Evolutionary conservation across 2,888 invertebrate species (phyloP), one percentile per base, ranked within the genome.

Genomic region (Silvanus unidentatus): DNA sequence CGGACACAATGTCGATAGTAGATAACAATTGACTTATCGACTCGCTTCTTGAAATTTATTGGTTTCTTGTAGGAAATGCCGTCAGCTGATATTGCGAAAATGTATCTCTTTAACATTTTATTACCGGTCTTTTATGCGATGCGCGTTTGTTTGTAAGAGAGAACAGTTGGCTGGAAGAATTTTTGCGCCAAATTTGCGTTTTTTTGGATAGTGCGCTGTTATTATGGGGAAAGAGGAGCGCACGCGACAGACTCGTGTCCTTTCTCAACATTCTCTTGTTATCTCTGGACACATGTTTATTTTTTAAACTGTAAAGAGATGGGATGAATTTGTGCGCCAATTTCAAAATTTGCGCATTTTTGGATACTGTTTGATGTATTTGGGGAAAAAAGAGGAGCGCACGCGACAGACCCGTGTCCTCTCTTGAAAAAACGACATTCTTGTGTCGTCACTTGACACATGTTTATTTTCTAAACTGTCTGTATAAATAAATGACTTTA

Each of bases 1-100:
- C 48, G 45, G 44, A 42, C 46, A 38, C 42, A 42, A 46, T 52
- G 52, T 57, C 55, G 58, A 60, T 59, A 50, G 48, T 46, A 57
- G 63, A 63, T 63, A 62, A 60, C 57, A 53, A 57, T 63, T 63
- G 62, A 64, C 62, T 62, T 63, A 63, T 59, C 56, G 62, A 58
- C 49, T 52, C 43, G 47, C 51, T 44, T 39, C 41, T 42, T 39
- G 52, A 54, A n/a, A 63, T 63, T 63, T 63, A 64, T 60, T 57
- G 57, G 55, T 53, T 54, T 56, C n/a, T 50, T 54, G 52, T 52
- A 53, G 58, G 59, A 64, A 60, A 60, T 57, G 56, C 53, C 57
- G 58, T 62, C 62, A 64, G 63, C 62, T 60, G 61, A 61, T 63
- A 36, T 60, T 58, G 50, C 50, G 44, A 51, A 43, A 47, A 44